These are phyloP conservation scores for Heliconius hewitsoni DNA, from an alignment of 1,140 invertebrate genomes.

Conservation along the genomic window DNA sequence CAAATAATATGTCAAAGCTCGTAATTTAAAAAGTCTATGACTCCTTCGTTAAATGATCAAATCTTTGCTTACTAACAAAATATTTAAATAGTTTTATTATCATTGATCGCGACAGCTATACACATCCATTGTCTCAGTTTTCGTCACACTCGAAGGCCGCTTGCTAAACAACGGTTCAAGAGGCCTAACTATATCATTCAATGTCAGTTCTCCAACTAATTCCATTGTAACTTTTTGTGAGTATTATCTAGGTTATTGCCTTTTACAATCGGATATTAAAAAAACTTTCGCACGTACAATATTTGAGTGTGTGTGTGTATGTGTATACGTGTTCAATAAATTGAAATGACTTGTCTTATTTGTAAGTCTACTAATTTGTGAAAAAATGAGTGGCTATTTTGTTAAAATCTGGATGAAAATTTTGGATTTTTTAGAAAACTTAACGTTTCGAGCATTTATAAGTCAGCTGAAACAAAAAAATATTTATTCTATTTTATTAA, in stretches of 20 bases:
- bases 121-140: slow-evolving; percentile 34
- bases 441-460: too few species aligned
- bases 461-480: too few species aligned
- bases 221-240: slow-evolving; percentile 1
- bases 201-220: slow-evolving; percentile 17
- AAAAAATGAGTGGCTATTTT: too few species aligned
- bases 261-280: slow-evolving; percentile 11
- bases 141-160: slow-evolving; percentile 42
- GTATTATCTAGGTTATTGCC: slow-evolving; percentile 6
- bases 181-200: slow-evolving; percentile 36
- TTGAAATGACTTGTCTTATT: neutral
- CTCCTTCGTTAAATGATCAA: neutral
- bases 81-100: slow-evolving; percentile 7
- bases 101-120: neutral
- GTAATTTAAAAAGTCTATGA: neutral
- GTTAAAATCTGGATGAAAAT: too few species aligned
- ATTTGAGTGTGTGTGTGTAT: neutral
- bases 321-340: neutral
- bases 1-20: neutral
- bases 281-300: slow-evolving; percentile 8
- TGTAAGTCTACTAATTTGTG: neutral
- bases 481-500: too few species aligned
- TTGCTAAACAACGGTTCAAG: slow-evolving; percentile 40
- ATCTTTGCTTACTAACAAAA: neutral
- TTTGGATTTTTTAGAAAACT: too few species aligned